A percentile compares a stretch with the other conserved stretches of the same genome.
Evolutionary conservation across 2,113 vertebrate genomes (phyloP).

Genomic region (Macrotus californicus): DNA sequence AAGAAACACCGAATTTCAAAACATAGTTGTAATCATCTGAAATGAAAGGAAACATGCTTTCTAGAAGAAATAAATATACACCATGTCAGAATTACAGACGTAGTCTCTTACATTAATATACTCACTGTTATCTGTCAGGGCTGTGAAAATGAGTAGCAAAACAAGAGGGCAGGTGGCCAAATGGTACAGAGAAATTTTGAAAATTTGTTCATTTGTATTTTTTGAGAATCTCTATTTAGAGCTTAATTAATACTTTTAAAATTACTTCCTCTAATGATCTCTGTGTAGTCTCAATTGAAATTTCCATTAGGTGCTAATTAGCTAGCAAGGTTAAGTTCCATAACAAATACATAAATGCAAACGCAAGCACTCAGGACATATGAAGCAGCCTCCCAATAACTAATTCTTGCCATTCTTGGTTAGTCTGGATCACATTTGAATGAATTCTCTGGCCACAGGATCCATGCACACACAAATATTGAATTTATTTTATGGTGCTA

Average conservation of each 20-base stretch:
- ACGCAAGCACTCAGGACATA: conserved; percentile 5
- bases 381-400: neutral
- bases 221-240: conserved; percentile 68
- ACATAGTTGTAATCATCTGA: conserved; percentile 70
- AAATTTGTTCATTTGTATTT: conserved; percentile 70
- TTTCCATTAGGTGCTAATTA: conserved; percentile 73
- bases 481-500: neutral
- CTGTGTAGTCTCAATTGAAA: conserved; percentile 54
- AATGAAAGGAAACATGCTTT: conserved; percentile 60
- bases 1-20: conserved; percentile 72
- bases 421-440: neutral
- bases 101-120: conserved; percentile 80
- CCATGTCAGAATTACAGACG: conserved; percentile 74
- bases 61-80: conserved; percentile 78
- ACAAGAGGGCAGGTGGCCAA: conserved; percentile 79
- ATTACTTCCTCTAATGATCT: conserved; percentile 71
- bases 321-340: conserved; percentile 65
- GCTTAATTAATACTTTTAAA: conserved; percentile 78
- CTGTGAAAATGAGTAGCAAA: conserved; percentile 77
- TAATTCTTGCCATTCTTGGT: neutral
- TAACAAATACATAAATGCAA: conserved; percentile 54
- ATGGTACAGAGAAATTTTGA: conserved; percentile 55
- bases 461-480: neutral
- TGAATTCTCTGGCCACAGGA: neutral
- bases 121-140: conserved; percentile 80